Evolutionary conservation across 1,140 invertebrate genomes (phyloP).

Genomic region (Megathymus violae): DNA sequence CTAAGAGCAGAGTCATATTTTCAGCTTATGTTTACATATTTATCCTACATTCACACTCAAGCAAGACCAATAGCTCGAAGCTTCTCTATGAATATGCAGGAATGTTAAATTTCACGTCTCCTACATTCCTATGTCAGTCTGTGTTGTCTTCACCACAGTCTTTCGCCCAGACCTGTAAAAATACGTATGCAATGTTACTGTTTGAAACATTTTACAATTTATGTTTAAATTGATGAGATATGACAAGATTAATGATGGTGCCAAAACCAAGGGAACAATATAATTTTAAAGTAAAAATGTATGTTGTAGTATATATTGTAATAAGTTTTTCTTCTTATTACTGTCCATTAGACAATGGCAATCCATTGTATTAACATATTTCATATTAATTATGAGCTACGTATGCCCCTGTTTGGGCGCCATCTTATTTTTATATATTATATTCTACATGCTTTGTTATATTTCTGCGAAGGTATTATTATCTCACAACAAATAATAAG

Average conservation of each 20-base stretch:
- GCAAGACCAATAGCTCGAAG: constrained; percentile 8
- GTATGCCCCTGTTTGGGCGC: constrained; percentile 19
- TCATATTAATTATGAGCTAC: neutral
- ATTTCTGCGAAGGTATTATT: constrained; percentile 49
- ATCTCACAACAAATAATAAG: constrained; percentile 82
- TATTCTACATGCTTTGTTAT: constrained; percentile 62
- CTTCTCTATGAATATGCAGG: constrained; percentile 28
- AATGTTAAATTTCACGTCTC: constrained; percentile 24
- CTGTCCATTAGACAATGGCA: neutral
- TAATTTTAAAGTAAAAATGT: too few species aligned
- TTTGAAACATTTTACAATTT: neutral
- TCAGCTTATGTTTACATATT: constrained; percentile 4
- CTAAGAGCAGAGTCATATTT: too few species aligned
- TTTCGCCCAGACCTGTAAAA: constrained; percentile 67
- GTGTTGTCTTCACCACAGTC: constrained; percentile 54
- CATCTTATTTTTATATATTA: constrained; percentile 19
- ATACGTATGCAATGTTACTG: constrained; percentile 35
- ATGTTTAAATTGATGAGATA: neutral
- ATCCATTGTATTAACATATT: neutral
- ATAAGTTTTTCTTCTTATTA: neutral
- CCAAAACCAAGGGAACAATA: constrained; percentile 14
- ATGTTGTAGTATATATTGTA: constrained; percentile 16
- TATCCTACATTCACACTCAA: constrained; percentile 14
- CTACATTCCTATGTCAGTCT: constrained; percentile 13
- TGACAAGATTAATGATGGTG: constrained; percentile 15